phyloP scores from a whole-genome alignment of 2,888 invertebrate species.

The Macrosoma leucophasiata region DNA sequence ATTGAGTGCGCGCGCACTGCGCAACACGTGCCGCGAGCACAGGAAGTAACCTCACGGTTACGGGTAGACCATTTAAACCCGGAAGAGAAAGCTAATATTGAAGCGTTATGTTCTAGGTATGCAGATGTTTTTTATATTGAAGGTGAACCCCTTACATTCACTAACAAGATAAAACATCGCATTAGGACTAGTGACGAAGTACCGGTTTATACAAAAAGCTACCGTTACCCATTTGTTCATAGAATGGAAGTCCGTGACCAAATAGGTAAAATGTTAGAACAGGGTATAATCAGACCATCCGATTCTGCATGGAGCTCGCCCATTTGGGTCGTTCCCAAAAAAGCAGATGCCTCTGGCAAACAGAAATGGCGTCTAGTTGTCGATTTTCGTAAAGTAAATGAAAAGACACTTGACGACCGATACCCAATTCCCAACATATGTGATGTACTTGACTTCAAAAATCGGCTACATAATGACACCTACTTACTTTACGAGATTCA shows the following conservation, averaged over 20 bases:
- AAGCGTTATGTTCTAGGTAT: conserved; percentile 2
- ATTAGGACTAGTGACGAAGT: conserved; percentile 14
- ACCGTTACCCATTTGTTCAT: conserved; percentile 15
- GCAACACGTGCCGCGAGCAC: too few relatives aligned
- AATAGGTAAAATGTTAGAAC: conserved; percentile 17
- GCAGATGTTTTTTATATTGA: conserved; percentile 12
- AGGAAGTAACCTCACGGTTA: too few relatives aligned
- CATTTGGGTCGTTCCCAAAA: conserved; percentile 19
- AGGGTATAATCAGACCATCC: conserved; percentile 17
- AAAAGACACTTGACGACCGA: conserved; percentile 16
- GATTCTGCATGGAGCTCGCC: conserved; percentile 18
- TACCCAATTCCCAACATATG: conserved; percentile 21
- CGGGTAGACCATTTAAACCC: too few relatives aligned
- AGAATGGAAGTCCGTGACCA: conserved; percentile 15
- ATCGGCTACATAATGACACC: conserved; percentile 4
- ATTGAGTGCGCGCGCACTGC: conserved; percentile 12
- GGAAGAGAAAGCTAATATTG: conserved; percentile 3
- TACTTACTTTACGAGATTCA: conserved; percentile 3
- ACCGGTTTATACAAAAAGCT: conserved; percentile 18
- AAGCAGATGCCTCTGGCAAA: conserved; percentile 13
- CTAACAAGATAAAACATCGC: conserved; percentile 9
- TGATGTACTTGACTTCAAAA: conserved; percentile 20
- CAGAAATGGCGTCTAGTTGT: conserved; percentile 22
- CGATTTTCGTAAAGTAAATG: conserved; percentile 27
- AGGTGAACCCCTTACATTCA: conserved; percentile 11